A percentile compares a stretch with the other conserved stretches of the same genome.
phyloP scores from a whole-genome alignment of 2,797 vertebrate species.

The Thaleichthys pacificus region DNA sequence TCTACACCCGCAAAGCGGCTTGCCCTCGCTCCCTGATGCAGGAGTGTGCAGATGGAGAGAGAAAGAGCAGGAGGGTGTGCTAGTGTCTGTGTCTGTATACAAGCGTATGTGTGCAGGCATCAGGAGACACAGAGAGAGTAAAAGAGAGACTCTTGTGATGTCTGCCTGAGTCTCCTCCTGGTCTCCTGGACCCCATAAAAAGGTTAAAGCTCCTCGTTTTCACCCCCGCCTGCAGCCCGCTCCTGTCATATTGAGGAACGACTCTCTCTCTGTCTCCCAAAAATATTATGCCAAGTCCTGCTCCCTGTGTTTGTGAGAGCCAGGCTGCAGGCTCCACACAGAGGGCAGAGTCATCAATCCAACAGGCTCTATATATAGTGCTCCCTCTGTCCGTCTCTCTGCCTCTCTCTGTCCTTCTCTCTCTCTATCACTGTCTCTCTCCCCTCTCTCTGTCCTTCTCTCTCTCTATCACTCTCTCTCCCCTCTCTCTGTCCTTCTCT shows the following conservation, averaged over 20 bases:
- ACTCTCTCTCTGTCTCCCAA: slow-evolving; percentile 30
- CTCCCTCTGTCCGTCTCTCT: slow-evolving; percentile 8
- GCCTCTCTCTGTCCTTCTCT: not conserved
- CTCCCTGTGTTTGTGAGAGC: slow-evolving; percentile 24
- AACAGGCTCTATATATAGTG: slow-evolving; percentile 13
- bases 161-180: slow-evolving; percentile 10
- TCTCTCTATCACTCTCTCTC: not conserved
- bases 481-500: not conserved
- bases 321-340: slow-evolving; percentile 5
- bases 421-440: not conserved
- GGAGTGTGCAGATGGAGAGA: slow-evolving; percentile 12
- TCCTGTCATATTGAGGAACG: slow-evolving; percentile 40
- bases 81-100: slow-evolving; percentile 1
- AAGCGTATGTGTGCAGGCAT: not conserved
- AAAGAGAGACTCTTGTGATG: not conserved
- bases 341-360: slow-evolving; percentile 21
- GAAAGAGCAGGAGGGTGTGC: not conserved
- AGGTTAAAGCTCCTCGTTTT: slow-evolving; percentile 40
- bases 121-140: not conserved
- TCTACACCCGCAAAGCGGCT: slow-evolving; percentile 26
- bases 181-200: slow-evolving; percentile 23
- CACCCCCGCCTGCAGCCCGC: slow-evolving; percentile 18
- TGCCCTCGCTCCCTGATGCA: slow-evolving; percentile 26
- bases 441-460: slow-evolving; percentile 3
- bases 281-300: slow-evolving; percentile 13